Base-by-base conservation (phyloP, 2,113 vertebrate genomes). In the Callionymus lyra region DNA sequence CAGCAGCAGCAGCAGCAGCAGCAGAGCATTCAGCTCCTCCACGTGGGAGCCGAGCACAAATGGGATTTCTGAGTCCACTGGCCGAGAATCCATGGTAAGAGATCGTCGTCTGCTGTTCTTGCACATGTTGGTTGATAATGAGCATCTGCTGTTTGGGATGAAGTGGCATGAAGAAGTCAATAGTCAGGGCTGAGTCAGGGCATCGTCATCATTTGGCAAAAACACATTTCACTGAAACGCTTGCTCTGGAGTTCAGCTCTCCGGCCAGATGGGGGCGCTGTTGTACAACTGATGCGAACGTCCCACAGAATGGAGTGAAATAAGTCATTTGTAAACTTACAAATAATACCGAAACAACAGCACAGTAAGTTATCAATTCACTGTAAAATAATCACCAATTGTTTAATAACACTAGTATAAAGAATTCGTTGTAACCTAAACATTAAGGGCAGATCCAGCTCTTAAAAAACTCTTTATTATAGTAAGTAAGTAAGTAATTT, bases 11-110 rank as follows among this genome's bases (percentile, higher is more conserved):
- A 81, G 79, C 61, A 56, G 67, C 52, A 83, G 80, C 65, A 69
- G 70, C 47, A 72, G 63, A 49, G 81, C 45, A 9, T 82, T 56
- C 58, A 66, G 55, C 68, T 79, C 82, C 43, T 84, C 82, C 4
- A 70, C 76, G 18, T 89, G 87, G 58, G 84, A 90, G 21, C 74
- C 80, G 4, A 83, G 83, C 37, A 56, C 54, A 36, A 74, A 41
- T 4, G 43, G 56, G 21, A 51, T 68, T 31, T 65, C 82, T 11
- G 51, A 60, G 44, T 83, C 82, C 12, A 69, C 80, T 16, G 51
- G 56, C 49, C 72, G 77, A 62, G 75, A 82, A 54, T 60, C 68
- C 36, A 57, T 11, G 74, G 81, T 86, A 81, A 84, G 82, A 61
- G 1, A 16, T 42, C 8, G 2, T 36, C 41, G 34, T 38, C n/a